Conservation (phyloP, 2,888 invertebrate genomes). For the Andrena praecox region DNA sequence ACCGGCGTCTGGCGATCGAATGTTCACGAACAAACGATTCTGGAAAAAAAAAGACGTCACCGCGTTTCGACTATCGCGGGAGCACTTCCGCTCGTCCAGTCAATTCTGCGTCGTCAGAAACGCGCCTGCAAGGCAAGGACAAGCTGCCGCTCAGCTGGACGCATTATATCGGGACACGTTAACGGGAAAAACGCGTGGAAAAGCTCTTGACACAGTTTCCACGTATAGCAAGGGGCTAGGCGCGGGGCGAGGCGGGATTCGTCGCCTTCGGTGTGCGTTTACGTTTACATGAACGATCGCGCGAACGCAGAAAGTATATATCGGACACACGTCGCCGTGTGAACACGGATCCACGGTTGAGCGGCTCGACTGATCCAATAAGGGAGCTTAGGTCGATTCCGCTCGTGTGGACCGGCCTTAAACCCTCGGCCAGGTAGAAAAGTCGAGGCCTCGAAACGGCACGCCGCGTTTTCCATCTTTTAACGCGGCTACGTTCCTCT, state of each 20-base stretch:
- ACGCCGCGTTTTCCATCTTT: constrained; percentile 39
- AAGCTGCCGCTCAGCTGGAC: constrained; percentile 9
- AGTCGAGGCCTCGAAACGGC: constrained; percentile 31
- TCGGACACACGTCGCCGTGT: constrained; percentile 19
- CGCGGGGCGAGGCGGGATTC: constrained; percentile 19
- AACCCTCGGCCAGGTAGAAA: constrained; percentile 45
- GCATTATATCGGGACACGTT: constrained; percentile 26
- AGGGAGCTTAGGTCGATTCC: constrained; percentile 53
- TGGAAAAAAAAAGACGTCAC: too few species aligned
- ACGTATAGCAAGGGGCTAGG: not conserved
- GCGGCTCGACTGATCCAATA: constrained; percentile 57
- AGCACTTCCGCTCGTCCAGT: not conserved
- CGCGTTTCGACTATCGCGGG: too few species aligned
- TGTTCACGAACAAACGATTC: too few species aligned
- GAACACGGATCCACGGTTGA: constrained; percentile 51
- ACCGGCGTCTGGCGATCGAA: too few species aligned
- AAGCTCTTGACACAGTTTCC: constrained; percentile 55
- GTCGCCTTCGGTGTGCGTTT: constrained; percentile 45
- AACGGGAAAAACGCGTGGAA: constrained; percentile 28
- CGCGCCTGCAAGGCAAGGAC: constrained; percentile 5
- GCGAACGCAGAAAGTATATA: constrained; percentile 21
- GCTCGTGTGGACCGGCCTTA: constrained; percentile 58
- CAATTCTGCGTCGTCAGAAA: not conserved
- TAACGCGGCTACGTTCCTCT: constrained; percentile 14
- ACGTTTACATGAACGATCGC: constrained; percentile 47